Percentiles rank a stretch among this genome's conserved stretches.
These are phyloP conservation scores for Norana najaformis DNA, from an alignment of 2,888 invertebrate species.

Conservation along the genomic window DNA sequence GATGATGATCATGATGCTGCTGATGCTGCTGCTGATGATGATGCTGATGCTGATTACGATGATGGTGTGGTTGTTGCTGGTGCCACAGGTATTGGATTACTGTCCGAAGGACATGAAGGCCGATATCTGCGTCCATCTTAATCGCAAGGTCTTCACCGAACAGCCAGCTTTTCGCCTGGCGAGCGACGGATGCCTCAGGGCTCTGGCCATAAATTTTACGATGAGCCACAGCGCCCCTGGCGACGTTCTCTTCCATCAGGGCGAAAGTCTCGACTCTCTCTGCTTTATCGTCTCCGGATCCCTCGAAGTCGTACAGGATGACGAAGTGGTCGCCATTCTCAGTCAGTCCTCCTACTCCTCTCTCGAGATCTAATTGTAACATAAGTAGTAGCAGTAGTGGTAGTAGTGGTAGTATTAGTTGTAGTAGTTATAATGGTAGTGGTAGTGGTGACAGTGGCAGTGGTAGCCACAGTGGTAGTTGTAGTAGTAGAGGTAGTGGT, in stretches of 20 bases:
- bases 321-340: constrained; percentile 97
- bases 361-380: constrained; percentile 28
- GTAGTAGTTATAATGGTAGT: too few relatives aligned
- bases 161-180: constrained; percentile 73
- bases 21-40: too few relatives aligned
- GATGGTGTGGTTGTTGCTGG: not conserved
- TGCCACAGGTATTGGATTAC: constrained; percentile 88
- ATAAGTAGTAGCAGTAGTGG: not conserved
- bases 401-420: not conserved
- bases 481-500: too few relatives aligned
- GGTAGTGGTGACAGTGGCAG: too few relatives aligned
- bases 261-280: constrained; percentile 95
- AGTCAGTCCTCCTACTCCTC: constrained; percentile 66
- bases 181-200: constrained; percentile 84
- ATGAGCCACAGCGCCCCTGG: constrained; percentile 91
- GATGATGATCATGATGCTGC: not conserved
- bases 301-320: constrained; percentile 98
- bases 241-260: constrained; percentile 97
- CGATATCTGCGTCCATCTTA: constrained; percentile 98
- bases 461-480: too few relatives aligned
- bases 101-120: constrained; percentile 99
- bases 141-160: constrained; percentile 83
- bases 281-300: constrained; percentile 99
- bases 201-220: constrained; percentile 66
- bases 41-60: not conserved